These are phyloP conservation scores for Spongia lamella DNA, from an alignment of 37 sponge, comb jelly and placozoan genomes.

Conservation along the genomic window DNA sequence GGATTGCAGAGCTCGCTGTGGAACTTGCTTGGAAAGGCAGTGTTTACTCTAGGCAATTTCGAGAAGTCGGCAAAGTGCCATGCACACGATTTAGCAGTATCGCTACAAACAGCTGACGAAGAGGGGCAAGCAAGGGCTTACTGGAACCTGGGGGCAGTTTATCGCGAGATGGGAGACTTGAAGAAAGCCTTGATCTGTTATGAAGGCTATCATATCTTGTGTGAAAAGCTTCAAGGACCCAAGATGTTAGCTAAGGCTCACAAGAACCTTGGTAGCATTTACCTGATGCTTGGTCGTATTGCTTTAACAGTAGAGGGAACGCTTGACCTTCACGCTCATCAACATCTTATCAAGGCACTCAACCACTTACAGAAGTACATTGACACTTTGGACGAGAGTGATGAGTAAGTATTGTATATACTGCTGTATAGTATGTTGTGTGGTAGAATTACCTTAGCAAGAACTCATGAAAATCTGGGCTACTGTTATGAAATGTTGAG, in stretches of 20 bases:
- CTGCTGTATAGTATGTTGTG: background rate
- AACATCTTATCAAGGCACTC: conserved; percentile 66
- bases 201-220: conserved; percentile 62
- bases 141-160: conserved; percentile 84
- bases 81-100: conserved; percentile 81
- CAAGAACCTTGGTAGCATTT: conserved; percentile 83
- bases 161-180: conserved; percentile 65
- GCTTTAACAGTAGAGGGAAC: background rate
- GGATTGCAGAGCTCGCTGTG: conserved; percentile 83
- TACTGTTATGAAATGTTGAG: conserved; percentile 67
- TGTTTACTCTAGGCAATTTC: conserved; percentile 70
- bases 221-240: conserved; percentile 59
- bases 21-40: conserved; percentile 85
- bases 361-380: conserved; percentile 66
- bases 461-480: conserved; percentile 61
- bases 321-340: conserved; percentile 39
- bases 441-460: conserved; percentile 44
- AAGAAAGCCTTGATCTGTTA: conserved; percentile 75
- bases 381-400: conserved; percentile 51
- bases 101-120: conserved; percentile 61
- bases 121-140: conserved; percentile 80
- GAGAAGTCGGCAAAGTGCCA: conserved; percentile 74
- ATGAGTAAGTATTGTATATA: background rate
- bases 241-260: conserved; percentile 72
- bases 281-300: conserved; percentile 62